Evolutionary conservation across 2,888 invertebrate species (phyloP), one percentile per base, ranked within the genome.

Genomic region (Yponomeuta malinellus): DNA sequence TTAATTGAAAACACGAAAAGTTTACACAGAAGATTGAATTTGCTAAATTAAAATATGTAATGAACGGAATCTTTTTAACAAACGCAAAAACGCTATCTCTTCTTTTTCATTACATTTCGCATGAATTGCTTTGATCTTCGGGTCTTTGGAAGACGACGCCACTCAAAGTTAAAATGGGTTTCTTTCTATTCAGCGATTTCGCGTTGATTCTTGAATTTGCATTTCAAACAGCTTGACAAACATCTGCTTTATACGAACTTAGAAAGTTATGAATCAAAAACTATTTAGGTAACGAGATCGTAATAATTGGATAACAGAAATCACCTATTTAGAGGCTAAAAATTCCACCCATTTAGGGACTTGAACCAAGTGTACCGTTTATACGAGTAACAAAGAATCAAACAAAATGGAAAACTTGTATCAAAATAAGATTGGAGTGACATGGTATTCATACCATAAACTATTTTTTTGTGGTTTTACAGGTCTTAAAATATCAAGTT

Each of bases 101-200:
- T 29, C 64, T 72, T 72, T 81, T 81, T 82, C 82, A 85, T 85
- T 83, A 84, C 43, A 43, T 43, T 83, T 82, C 80, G 78, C 78
- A 79, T 79, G 78, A 78, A 85, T 79, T 76, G 79, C 83, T 87
- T 87, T 84, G 81, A 87, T 87, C 80, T 83, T 80, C 74, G 78
- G 79, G 79, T 79, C 80, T 84, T 84, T 82, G 78, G 81, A 82
- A 81, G 79, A 82, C 3, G 43, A 59, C 75, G 78, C 76, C 77
- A 83, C 78, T 82, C 80, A 79, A 79, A 76, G 82, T 78, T 79
- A 81, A 81, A 83, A 79, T 78, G 76, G 78, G 5, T 59, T 59
- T 59, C 52, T 78, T 81, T 81, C 74, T 77, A 77, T 79, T 76
- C 77, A 73, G 79, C 74, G 76, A 72, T 74, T 74, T 75, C 75